These are phyloP conservation scores for Umimayanthus chanpuru DNA, from an alignment of 92 coral and sea anemone species.

Conservation along the genomic window DNA sequence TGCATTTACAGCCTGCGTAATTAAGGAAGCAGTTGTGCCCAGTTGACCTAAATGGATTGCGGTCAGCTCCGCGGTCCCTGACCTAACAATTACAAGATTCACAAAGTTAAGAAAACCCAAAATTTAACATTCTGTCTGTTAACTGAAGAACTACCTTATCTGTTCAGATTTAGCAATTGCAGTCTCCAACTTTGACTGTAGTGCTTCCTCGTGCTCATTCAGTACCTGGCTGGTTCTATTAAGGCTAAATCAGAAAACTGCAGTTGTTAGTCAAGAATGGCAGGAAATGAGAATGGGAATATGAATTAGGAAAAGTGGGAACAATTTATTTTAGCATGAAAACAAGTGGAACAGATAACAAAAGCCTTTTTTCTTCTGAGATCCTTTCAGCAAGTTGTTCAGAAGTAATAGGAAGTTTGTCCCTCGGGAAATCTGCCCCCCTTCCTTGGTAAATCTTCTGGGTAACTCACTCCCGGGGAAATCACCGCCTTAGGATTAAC, in stretches of 20 bases:
- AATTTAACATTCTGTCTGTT: not conserved
- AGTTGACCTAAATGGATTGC: too few relatives aligned
- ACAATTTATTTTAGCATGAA: too few relatives aligned
- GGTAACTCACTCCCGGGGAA: too few relatives aligned
- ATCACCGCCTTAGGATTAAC: too few relatives aligned
- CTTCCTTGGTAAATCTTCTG: too few relatives aligned
- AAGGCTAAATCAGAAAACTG: conserved; percentile 54
- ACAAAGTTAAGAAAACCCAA: not conserved
- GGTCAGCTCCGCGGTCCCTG: too few relatives aligned
- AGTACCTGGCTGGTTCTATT: conserved; percentile 81
- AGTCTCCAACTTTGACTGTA: conserved; percentile 70
- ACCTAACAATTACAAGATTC: not conserved
- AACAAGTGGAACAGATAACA: not conserved
- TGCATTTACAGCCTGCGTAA: too few relatives aligned
- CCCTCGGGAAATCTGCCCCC: too few relatives aligned
- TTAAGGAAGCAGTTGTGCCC: too few relatives aligned
- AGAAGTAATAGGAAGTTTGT: too few relatives aligned
- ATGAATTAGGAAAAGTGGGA: not conserved
- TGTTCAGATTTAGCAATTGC: conserved; percentile 60
- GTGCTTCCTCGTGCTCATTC: conserved; percentile 88
- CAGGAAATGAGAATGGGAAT: not conserved
- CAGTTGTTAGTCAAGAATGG: not conserved
- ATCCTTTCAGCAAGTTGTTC: too few relatives aligned
- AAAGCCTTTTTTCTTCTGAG: too few relatives aligned
- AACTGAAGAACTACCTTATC: conserved; percentile 41